These are phyloP conservation scores for Semotilus atromaculatus DNA, from an alignment of 2,797 vertebrate genomes.

Conservation along the genomic window DNA sequence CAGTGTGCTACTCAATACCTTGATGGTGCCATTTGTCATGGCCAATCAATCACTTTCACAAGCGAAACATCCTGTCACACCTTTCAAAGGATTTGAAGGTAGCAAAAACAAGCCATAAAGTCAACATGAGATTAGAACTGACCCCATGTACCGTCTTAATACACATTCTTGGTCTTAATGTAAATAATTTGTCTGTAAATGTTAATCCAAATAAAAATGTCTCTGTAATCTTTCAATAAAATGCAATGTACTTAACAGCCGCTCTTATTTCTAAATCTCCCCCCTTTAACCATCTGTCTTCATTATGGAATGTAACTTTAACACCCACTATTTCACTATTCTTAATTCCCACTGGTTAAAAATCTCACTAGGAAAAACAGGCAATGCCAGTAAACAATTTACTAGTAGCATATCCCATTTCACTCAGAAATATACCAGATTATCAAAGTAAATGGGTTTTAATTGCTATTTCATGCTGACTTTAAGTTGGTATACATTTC, in stretches of 20 bases:
- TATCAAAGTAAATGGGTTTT: not conserved
- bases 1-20: not conserved
- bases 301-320: not conserved
- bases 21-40: slow-evolving; percentile 27
- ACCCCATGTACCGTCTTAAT: not conserved
- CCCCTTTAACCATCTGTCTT: not conserved
- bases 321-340: not conserved
- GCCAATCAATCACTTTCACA: slow-evolving; percentile 28
- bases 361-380: not conserved
- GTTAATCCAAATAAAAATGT: not conserved
- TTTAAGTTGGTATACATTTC: not conserved
- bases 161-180: not conserved
- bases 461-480: not conserved
- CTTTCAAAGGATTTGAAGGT: slow-evolving; percentile 10
- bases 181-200: not conserved
- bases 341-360: not conserved
- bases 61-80: slow-evolving; percentile 25
- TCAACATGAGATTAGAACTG: not conserved
- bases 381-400: not conserved
- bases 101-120: not conserved
- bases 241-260: not conserved
- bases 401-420: not conserved
- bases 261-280: not conserved
- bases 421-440: not conserved
- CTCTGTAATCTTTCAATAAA: not conserved